These are phyloP conservation scores for Brachynemurus nebulosus DNA, from an alignment of 2,888 invertebrate genomes.

Conservation along the genomic window DNA sequence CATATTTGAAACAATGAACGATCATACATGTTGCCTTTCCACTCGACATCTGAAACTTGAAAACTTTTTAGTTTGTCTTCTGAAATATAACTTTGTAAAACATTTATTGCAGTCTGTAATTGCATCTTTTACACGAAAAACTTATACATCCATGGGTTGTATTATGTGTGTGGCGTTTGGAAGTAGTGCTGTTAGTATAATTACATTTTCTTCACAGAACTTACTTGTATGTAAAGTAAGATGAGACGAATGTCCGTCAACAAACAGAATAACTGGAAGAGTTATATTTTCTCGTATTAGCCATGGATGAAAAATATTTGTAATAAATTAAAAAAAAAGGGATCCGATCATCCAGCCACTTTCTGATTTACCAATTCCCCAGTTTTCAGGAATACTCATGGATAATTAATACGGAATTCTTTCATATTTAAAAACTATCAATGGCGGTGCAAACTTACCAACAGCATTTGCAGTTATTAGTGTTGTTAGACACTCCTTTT, in stretches of 20 bases:
- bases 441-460: too few species aligned
- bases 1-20: constrained; percentile 16
- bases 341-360: constrained; percentile 1
- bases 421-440: constrained; percentile 22
- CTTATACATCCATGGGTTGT: not conserved
- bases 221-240: not conserved
- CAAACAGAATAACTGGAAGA: not conserved
- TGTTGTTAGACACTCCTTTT: too few species aligned
- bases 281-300: not conserved
- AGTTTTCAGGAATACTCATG: not conserved
- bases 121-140: not conserved
- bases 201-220: constrained; percentile 1
- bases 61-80: too few species aligned
- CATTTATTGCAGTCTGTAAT: too few species aligned
- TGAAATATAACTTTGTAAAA: too few species aligned
- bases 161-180: not conserved
- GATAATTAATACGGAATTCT: not conserved
- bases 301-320: constrained; percentile 2
- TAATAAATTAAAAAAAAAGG: not conserved
- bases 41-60: too few species aligned
- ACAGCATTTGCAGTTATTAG: too few species aligned
- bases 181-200: not conserved
- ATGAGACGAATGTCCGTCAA: not conserved
- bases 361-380: not conserved
- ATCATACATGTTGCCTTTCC: constrained; percentile 13